A percentile compares a stretch with the other conserved stretches of the same genome.
phyloP scores from a whole-genome alignment of 2,888 invertebrate genomes.

The Tiliacea aurago region DNA sequence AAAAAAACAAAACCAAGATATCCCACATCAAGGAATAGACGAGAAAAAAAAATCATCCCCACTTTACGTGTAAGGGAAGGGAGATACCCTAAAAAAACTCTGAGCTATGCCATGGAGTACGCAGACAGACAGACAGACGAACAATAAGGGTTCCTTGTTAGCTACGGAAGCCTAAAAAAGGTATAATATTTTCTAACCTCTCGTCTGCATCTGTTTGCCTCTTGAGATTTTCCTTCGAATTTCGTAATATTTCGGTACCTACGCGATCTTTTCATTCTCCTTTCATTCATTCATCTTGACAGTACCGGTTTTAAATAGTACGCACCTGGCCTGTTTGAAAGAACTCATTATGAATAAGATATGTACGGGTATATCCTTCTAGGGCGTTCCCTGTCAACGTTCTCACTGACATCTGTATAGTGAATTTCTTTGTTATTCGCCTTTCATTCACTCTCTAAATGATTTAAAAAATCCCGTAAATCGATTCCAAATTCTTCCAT shows the following conservation, averaged over 20 bases:
- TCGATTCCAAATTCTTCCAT: slow-evolving; percentile 55
- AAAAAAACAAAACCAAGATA: too few relatives aligned
- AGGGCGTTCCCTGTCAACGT: neutral
- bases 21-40: too few relatives aligned
- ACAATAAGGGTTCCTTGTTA: too few relatives aligned
- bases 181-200: too few relatives aligned
- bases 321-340: slow-evolving; percentile 32
- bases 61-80: too few relatives aligned
- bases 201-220: too few relatives aligned
- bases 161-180: too few relatives aligned
- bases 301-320: slow-evolving; percentile 26
- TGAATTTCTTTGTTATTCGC: neutral
- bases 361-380: neutral
- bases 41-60: too few relatives aligned
- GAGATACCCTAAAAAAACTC: too few relatives aligned
- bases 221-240: neutral
- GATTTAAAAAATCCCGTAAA: slow-evolving; percentile 22
- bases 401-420: neutral
- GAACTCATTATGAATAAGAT: neutral
- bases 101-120: too few relatives aligned
- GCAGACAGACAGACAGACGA: too few relatives aligned
- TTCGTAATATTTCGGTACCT: neutral
- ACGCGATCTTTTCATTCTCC: neutral
- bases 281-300: slow-evolving; percentile 10
- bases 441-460: neutral